Evolutionary conservation across 2,888 invertebrate species (phyloP), one percentile per base, ranked within the genome.

Genomic region (Dryobotodes eremita): DNA sequence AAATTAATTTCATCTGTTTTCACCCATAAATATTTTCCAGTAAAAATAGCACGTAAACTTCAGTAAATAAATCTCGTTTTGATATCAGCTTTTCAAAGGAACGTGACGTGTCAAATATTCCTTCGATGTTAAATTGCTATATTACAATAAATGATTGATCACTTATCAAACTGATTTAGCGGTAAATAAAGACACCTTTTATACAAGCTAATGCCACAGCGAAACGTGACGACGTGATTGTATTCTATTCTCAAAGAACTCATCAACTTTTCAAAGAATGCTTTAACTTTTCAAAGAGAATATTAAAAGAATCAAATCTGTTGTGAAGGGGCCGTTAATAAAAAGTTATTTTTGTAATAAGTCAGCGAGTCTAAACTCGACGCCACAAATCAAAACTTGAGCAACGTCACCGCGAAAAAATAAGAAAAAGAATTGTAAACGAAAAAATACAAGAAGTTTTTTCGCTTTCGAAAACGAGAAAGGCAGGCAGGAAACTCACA

Each of bases 361-460:
- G 64, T 84, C 71, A 66, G n/a, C 46, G 46, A 62, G 59, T 71
- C 59, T 48, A 74, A 84, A 86, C 61, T 82, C 68, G n/a, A 20
- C 59, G 65, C 70, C 70, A 80, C 75, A 87, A 86, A 86, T 86
- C 79, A 82, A 65, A 82, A 84, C 65, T 82, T 79, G 48, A 50
- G 42, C n/a, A 53, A 65, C 46, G 57, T 57, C 77, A 79, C 46
- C 36, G 17, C 1, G 8, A 26, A 53, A 71, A 65, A 71, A 48
- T 62, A 73, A n/a, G n/a, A 55, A 42, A 78, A 66, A 5, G 0
- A 73, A 75, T 62, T 71, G 36, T 53, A 70, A 84, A 74, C 20
- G 57, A 57, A 57, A 42, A 46, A 46, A 46, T 46, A 46, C 10
- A 46, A 46, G 46, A 46, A 46, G 10, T 6, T 46, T 46, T 46